Evolutionary conservation across 92 coral and sea anemone genomes (phyloP).

Genomic region (Paragorgia papillata): DNA sequence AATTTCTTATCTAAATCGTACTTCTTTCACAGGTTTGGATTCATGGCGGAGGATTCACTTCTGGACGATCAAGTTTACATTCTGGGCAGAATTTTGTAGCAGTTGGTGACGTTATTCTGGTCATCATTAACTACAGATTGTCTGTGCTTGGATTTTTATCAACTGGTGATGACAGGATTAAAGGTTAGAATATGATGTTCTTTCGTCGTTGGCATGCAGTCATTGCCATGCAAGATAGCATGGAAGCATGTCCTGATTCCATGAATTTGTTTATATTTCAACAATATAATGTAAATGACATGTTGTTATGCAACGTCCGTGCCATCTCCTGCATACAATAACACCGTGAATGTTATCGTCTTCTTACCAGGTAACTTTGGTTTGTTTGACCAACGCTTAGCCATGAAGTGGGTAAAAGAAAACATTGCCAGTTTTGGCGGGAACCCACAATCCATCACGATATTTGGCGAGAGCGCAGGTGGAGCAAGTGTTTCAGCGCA

Average conservation of each 20-base stretch:
- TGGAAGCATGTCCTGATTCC: too few species aligned
- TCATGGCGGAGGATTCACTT: conserved; percentile 10
- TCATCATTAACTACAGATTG: conserved; percentile 20
- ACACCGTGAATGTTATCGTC: background rate
- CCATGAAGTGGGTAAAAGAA: conserved; percentile 42
- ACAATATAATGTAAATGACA: too few species aligned
- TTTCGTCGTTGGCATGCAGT: too few species aligned
- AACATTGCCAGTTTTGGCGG: conserved; percentile 28
- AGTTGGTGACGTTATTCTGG: conserved; percentile 29
- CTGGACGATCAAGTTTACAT: background rate
- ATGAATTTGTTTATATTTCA: too few species aligned
- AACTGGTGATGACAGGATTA: conserved; percentile 20
- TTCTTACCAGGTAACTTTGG: conserved; percentile 17
- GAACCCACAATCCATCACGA: conserved; percentile 28
- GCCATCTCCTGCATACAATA: too few species aligned
- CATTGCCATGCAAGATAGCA: too few species aligned
- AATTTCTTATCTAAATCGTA: too few species aligned
- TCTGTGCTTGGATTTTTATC: conserved; percentile 15
- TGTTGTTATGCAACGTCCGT: too few species aligned
- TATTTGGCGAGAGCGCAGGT: conserved; percentile 29
- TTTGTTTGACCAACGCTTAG: conserved; percentile 30
- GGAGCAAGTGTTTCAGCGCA: conserved; percentile 34
- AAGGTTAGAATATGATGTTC: background rate
- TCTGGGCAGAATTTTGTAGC: conserved; percentile 20
- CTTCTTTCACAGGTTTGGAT: conserved; percentile 6